These are phyloP conservation scores for Drosophila azteca DNA, from an alignment of 1,140 invertebrate genomes.

Conservation along the genomic window DNA sequence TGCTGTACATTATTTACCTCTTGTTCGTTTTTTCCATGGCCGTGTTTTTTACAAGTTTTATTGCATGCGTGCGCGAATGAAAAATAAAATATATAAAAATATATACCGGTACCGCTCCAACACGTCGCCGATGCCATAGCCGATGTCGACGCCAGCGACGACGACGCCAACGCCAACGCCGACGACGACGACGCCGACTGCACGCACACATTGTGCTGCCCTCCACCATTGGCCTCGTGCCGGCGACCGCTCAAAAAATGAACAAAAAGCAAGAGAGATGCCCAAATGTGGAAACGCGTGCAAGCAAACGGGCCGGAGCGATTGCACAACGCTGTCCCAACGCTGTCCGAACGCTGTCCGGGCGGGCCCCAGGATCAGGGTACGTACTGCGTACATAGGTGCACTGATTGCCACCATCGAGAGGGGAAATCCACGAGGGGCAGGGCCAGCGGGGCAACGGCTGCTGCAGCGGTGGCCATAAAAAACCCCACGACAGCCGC, in stretches of 20 bases:
- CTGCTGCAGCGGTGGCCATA: slow-evolving; percentile 39
- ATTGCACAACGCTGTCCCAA: slow-evolving; percentile 52
- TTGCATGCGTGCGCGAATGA: slow-evolving; percentile 82
- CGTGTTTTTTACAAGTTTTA: slow-evolving; percentile 77
- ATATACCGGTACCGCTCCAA: slow-evolving; percentile 79
- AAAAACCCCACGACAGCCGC: slow-evolving; percentile 39
- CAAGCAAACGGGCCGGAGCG: slow-evolving; percentile 77
- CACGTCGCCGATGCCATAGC: slow-evolving; percentile 38
- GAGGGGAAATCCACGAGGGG: neutral
- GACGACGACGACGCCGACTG: slow-evolving; percentile 7
- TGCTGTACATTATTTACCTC: slow-evolving; percentile 79
- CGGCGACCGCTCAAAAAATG: slow-evolving; percentile 67
- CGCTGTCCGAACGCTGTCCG: slow-evolving; percentile 4
- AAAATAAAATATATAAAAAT: slow-evolving; percentile 83
- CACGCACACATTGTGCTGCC: neutral
- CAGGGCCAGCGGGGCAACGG: neutral
- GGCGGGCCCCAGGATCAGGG: slow-evolving; percentile 53
- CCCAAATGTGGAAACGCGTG: slow-evolving; percentile 76
- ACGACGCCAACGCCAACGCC: slow-evolving; percentile 1
- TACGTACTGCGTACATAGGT: slow-evolving; percentile 63
- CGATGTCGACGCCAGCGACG: slow-evolving; percentile 10
- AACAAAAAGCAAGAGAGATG: slow-evolving; percentile 81
- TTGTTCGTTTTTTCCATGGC: slow-evolving; percentile 70
- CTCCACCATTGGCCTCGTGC: slow-evolving; percentile 54
- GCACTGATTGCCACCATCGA: slow-evolving; percentile 71